A percentile compares a stretch with the other conserved stretches of the same genome.
Evolutionary conservation across 1,140 invertebrate species (phyloP).

Genomic region (Drosophila sp.): DNA sequence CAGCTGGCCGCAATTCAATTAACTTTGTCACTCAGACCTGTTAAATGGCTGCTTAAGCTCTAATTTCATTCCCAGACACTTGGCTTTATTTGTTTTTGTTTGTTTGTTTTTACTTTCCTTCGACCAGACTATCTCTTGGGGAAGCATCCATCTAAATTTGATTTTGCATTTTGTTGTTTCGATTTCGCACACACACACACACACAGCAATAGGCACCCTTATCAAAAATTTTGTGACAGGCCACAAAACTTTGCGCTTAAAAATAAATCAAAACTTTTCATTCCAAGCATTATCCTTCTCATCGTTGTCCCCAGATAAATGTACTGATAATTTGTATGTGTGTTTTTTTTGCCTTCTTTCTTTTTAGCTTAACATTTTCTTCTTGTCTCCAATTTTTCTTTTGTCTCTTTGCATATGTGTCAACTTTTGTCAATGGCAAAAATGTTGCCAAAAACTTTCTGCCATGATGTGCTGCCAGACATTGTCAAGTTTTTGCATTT

Average conservation of each 20-base stretch:
- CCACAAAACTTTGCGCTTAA: slow-evolving; percentile 30
- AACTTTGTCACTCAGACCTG: slow-evolving; percentile 3
- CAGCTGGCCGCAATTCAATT: slow-evolving; percentile 15
- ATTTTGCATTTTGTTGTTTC: slow-evolving; percentile 20
- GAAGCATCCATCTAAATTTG: slow-evolving; percentile 8
- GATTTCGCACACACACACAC: background rate
- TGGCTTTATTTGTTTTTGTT: background rate
- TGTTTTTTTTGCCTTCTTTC: slow-evolving; percentile 1
- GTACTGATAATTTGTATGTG: slow-evolving; percentile 28
- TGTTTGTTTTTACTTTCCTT: slow-evolving; percentile 1
- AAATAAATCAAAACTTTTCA: slow-evolving; percentile 34
- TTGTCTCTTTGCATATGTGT: slow-evolving; percentile 21
- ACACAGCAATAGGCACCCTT: slow-evolving; percentile 3
- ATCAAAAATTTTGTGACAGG: slow-evolving; percentile 29
- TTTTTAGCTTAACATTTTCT: background rate
- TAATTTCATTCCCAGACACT: slow-evolving; percentile 10
- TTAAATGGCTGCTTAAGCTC: slow-evolving; percentile 17
- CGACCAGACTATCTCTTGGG: slow-evolving; percentile 8
- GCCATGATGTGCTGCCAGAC: slow-evolving; percentile 15
- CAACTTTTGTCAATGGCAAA: slow-evolving; percentile 28
- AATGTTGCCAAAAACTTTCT: slow-evolving; percentile 17
- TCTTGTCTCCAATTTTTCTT: background rate
- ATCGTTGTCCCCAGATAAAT: slow-evolving; percentile 27
- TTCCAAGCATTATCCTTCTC: slow-evolving; percentile 22
- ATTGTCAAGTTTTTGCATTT: slow-evolving; percentile 27